Base-by-base conservation (phyloP, 2,888 invertebrate species). In the Ceriagrion tenellum region DNA sequence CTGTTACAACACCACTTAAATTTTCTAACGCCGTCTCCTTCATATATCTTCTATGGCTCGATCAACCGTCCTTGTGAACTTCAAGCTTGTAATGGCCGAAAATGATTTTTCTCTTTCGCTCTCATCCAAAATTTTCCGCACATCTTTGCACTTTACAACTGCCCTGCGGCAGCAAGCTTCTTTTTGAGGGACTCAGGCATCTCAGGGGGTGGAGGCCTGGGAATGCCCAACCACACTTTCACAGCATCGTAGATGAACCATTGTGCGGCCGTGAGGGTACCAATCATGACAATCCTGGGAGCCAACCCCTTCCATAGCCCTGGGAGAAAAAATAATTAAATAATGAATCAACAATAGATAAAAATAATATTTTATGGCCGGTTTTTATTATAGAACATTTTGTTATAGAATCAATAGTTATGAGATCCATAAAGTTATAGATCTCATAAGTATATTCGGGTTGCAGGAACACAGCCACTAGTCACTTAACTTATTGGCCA, bases 171-270 rank as follows among this genome's bases (percentile, higher is more conserved):
- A 91, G 96, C 97, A 95, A 97, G 96, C 96, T 99, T 98, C 97
- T 98, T 98, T 97, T 98, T 98, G 96, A 99, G 97, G 26, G 98
- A 98, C 97, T 99, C 99, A 30, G 99, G 99, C 99, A 99, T 99
- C 97, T 98, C 98, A 96, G 99, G 99, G 96, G 99, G 99, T 96
- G 99, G 99, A 95, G 99, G 99, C 96, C 99, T 98, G 95, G 99
- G 99, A 97, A 99, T 98, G 96, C 98, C 97, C 96, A 98, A 97
- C 96, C 97, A 97, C 96, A 98, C 99, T 97, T 99, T 99, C 96
- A 99, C 99, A n/a, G 98, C 99, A 96, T 99, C 99, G 96, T 99
- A 99, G 97, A 99, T 99, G 98, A 99, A 99, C 99, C 99, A 99
- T 97, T 99, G 99, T 96, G 99, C 98, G 18, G 99, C 99, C 59